A percentile compares a stretch with the other conserved stretches of the same genome.
Evolutionary conservation across 2,797 vertebrate genomes (phyloP).

Genomic region (Melopsittacus undulatus): DNA sequence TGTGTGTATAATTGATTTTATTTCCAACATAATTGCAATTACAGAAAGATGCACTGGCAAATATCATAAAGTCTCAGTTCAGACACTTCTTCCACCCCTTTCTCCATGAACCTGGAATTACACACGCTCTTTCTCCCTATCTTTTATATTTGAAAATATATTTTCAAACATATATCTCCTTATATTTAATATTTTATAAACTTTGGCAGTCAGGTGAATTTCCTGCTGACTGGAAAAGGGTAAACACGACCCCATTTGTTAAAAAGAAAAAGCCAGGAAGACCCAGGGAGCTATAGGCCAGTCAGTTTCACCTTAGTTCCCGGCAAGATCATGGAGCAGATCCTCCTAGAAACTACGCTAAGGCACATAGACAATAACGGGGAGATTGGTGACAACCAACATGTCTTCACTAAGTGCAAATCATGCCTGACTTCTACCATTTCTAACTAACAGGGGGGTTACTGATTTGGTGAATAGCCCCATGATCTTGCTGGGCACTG

Average conservation of each 20-base stretch:
- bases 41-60: not conserved
- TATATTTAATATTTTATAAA: not conserved
- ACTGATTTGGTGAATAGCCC: not conserved
- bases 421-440: not conserved
- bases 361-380: not conserved
- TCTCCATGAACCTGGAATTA: not conserved
- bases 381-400: not conserved
- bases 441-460: not conserved
- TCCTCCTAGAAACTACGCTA: not conserved
- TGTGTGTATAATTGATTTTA: not conserved
- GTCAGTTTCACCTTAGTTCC: not conserved
- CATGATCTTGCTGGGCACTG: not conserved
- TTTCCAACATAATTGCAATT: not conserved
- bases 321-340: not conserved
- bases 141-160: not conserved
- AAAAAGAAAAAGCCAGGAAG: not conserved
- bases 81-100: not conserved
- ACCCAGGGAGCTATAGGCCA: not conserved
- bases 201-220: not conserved
- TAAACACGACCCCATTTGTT: not conserved
- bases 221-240: not conserved
- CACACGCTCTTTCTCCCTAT: not conserved
- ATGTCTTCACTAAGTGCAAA: not conserved
- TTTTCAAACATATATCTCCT: not conserved
- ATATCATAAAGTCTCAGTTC: not conserved